Percentiles rank a stretch among this genome's conserved stretches.
Conservation (phyloP, 2,888 invertebrate species). For the Linnaemya tessellans region DNA sequence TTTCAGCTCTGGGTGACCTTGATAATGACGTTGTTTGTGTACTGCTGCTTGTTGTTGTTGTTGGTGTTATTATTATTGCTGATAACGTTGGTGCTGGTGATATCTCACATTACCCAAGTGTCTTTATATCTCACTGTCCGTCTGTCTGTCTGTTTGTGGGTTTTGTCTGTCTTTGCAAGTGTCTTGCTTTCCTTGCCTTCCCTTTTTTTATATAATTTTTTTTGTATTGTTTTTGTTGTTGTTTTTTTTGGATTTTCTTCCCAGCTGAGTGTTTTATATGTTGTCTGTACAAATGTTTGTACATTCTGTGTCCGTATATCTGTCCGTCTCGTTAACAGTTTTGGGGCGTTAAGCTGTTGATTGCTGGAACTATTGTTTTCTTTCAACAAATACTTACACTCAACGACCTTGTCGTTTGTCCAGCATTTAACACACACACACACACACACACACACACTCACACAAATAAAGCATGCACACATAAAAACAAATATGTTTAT, state of each 20-base stretch:
- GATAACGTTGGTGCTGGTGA: slow-evolving; percentile 54
- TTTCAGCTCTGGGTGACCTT: slow-evolving; percentile 69
- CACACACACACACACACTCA: neutral
- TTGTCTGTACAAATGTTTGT: slow-evolving; percentile 45
- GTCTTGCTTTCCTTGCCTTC: slow-evolving; percentile 54
- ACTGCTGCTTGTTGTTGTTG: slow-evolving; percentile 21
- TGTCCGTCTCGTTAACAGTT: slow-evolving; percentile 58
- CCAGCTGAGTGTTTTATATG: neutral
- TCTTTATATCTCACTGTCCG: slow-evolving; percentile 53
- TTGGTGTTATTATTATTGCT: slow-evolving; percentile 21
- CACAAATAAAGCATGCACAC: neutral
- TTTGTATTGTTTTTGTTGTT: neutral
- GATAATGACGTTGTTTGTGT: slow-evolving; percentile 65
- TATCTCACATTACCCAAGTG: slow-evolving; percentile 69
- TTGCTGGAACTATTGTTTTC: slow-evolving; percentile 82
- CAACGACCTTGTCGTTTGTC: slow-evolving; percentile 73
- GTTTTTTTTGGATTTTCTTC: slow-evolving; percentile 9
- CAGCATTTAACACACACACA: slow-evolving; percentile 41
- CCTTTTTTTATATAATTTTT: neutral
- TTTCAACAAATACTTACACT: slow-evolving; percentile 76
- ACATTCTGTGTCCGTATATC: slow-evolving; percentile 25
- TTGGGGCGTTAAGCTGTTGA: slow-evolving; percentile 80
- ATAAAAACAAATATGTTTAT: slow-evolving; percentile 1
- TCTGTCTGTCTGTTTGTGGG: slow-evolving; percentile 8
- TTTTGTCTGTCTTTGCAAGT: slow-evolving; percentile 55